Evolutionary conservation across 2,888 invertebrate genomes (phyloP), one percentile per base, ranked within the genome.

Genomic region (Philereme transversata): DNA sequence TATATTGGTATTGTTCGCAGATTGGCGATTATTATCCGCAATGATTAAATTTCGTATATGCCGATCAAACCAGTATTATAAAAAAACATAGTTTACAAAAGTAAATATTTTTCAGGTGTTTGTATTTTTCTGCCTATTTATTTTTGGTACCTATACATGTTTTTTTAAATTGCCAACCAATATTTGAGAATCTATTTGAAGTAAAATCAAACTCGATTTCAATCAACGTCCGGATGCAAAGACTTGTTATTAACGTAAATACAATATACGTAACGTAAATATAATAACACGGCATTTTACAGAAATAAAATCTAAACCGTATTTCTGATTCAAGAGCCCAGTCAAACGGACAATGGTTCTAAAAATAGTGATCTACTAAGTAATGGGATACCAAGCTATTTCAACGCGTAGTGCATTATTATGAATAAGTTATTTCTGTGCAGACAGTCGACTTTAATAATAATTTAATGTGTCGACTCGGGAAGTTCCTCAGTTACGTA

Each of bases 381-480:
- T 33, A 41, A 5, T 43, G 51, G 0, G 33, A 54, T 38, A 51
- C 46, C 46, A 52, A 57, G 41, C 43, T 52, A 36, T 57, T 54
- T 53, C 36, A 34, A 41, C 51, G 38, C 53, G 38, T 35, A 48
- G 49, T 47, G 51, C 34, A 35, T 52, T 47, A 43, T 41, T 48
- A 52, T 47, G 45, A 51, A 35, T 51, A 65, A 63, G 59, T 60
- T 65, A 59, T 61, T 56, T 52, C 60, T 65, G 52, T 51, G 62
- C 57, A 57, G 62, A 64, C 60, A 62, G 60, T 61, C 65, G 56
- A 82, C 74, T 81, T 81, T 81, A 81, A 82, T 84, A 83, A 82
- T 82, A 82, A 83, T 81, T 81, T 83, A 84, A 86, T 86, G 78
- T 84, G 80, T 81, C 81, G 81, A 68, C 72, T 57, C 34, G 38